These are phyloP conservation scores for Formica selysi DNA, from an alignment of 1,140 invertebrate genomes.

Conservation along the genomic window DNA sequence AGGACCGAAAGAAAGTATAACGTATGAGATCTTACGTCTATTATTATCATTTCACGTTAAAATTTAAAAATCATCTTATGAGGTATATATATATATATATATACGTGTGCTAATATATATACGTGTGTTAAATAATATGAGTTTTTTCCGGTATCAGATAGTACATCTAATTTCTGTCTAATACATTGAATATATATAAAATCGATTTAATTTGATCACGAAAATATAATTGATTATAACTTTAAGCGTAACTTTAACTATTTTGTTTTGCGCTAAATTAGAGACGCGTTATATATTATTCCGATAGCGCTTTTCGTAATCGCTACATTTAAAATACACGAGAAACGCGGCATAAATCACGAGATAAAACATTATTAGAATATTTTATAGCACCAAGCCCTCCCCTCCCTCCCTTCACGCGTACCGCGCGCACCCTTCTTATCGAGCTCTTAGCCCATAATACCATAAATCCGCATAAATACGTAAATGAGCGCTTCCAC, in stretches of 20 bases:
- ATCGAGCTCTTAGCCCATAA: not conserved
- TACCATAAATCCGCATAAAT: constrained; percentile 28
- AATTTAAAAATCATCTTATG: not conserved
- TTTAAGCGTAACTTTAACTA: constrained; percentile 13
- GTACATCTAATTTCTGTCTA: not conserved
- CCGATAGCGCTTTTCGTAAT: not conserved
- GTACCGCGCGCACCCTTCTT: not conserved
- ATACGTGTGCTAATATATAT: no score
- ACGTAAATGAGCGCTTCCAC: constrained; percentile 15
- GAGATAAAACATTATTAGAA: constrained; percentile 30
- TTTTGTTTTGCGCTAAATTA: not conserved
- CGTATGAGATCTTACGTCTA: constrained; percentile 19
- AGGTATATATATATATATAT: no score
- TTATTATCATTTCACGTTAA: not conserved
- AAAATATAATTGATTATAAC: not conserved
- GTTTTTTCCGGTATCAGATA: no score
- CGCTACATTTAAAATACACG: not conserved
- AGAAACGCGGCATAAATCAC: constrained; percentile 12
- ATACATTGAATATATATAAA: not conserved
- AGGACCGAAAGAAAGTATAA: not conserved
- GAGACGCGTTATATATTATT: constrained; percentile 7
- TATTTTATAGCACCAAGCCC: constrained; percentile 2
- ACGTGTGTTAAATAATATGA: no score
- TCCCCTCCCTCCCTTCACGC: no score
- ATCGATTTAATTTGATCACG: not conserved